Evolutionary conservation across 2,888 invertebrate species (phyloP).

Genomic region (Muscina levida): DNA sequence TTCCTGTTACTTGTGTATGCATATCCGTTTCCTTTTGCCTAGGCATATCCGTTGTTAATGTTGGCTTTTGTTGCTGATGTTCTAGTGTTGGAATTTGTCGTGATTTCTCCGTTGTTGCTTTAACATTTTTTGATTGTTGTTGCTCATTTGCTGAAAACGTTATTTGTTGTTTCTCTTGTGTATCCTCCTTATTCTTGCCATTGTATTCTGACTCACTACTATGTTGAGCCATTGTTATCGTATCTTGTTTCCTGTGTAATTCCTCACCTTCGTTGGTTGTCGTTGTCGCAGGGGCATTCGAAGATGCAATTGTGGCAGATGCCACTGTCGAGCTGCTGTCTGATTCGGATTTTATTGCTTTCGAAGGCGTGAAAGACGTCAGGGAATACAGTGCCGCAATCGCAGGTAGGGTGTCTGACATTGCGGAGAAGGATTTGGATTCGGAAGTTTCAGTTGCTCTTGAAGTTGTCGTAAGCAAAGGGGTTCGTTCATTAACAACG

Average conservation of each 20-base stretch:
- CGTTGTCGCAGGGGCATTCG: slow-evolving; percentile 65
- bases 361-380: background rate
- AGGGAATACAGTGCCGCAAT: too few relatives aligned
- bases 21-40: slow-evolving; percentile 66
- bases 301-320: slow-evolving; percentile 59
- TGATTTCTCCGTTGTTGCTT: slow-evolving; percentile 56
- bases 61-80: slow-evolving; percentile 54
- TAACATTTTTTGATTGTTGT: slow-evolving; percentile 20
- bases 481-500: background rate
- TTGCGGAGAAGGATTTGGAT: background rate
- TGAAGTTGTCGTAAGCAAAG: background rate
- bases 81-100: slow-evolving; percentile 31
- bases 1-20: slow-evolving; percentile 52
- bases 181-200: background rate
- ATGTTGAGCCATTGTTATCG: background rate
- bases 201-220: slow-evolving; percentile 6
- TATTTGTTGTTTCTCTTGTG: slow-evolving; percentile 9
- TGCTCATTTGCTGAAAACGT: slow-evolving; percentile 43
- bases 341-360: slow-evolving; percentile 48
- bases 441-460: background rate
- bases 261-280: slow-evolving; percentile 43
- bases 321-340: slow-evolving; percentile 45
- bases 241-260: background rate
- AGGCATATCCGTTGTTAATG: slow-evolving; percentile 62
- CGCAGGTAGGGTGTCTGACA: background rate